Base-by-base conservation (phyloP, 2,113 vertebrate genomes). In the Coptodon bakossiorum region DNA sequence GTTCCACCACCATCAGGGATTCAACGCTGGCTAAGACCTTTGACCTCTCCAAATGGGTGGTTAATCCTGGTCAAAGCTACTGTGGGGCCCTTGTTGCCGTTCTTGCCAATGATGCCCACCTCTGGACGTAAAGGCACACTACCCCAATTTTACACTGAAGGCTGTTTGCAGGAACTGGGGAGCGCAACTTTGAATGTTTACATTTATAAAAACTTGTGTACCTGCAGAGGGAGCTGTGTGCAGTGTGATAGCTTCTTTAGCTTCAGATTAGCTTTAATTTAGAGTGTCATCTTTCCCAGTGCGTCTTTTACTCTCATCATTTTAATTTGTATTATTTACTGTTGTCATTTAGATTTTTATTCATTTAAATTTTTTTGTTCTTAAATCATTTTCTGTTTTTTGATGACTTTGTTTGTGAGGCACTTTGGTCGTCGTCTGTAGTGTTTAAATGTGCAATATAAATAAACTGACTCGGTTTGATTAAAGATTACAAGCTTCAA, bases 31-130 rank as follows among this genome's bases (percentile, higher is more conserved):
- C 84, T 89, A 88, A 80, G 91, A 96, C 93, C 94, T 93, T 84
- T 94, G 94, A 91, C 94, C 94, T 87, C 14, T 91, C 81, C 92
- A 93, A 93, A 94, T 95, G 90, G 89, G 93, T 89, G 94, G 90
- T 40, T 94, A 92, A 96, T 94, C 92, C 88, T 24, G 66, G 52
- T 88, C 48, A 27, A 19, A 81, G 91, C 93, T 95, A 95, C 94
- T 89, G 93, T 94, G 80, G 82, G 86, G 73, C 45, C 86, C 45
- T 57, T 38, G 81, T 16, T 57, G n/a, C 50, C 5, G 6, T 54
- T 83, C 59, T 79, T 87, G 54, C 43, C 50, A 84, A 50, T 43
- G 50, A 81, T 84, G 91, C 88, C 86, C 81, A 84, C 86, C 24
- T 79, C 88, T 91, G 93, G 90, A 95, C 5, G 27, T 29, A 6